Percentiles rank a stretch among this genome's conserved stretches.
phyloP scores from a whole-genome alignment of 2,113 vertebrate genomes.

The Paraplagusia blochii region DNA sequence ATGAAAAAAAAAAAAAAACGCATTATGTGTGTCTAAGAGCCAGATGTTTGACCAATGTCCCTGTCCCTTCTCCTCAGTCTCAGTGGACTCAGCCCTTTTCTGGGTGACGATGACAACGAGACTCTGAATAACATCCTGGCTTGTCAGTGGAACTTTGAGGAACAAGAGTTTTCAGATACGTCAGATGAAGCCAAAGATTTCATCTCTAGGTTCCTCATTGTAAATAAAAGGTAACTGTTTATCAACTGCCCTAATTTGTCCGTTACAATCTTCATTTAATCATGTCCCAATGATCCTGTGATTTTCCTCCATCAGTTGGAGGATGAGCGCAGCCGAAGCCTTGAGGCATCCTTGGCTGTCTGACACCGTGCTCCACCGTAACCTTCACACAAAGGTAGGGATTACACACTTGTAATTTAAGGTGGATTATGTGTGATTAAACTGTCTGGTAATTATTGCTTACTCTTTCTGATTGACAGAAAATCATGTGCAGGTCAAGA shows the following conservation, averaged over 20 bases:
- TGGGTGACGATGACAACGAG: conserved; percentile 89
- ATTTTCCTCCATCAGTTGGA: conserved; percentile 81
- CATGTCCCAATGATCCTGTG: conserved; percentile 7
- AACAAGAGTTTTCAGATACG: conserved; percentile 84
- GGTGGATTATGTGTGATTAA: background rate
- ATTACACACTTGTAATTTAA: background rate
- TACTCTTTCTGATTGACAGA: conserved; percentile 50
- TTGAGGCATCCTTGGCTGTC: conserved; percentile 93
- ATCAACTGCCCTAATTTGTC: too few species aligned
- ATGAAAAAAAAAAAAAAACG: too few species aligned
- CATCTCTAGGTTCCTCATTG: conserved; percentile 88
- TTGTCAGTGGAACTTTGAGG: conserved; percentile 91
- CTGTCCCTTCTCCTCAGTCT: conserved; percentile 73
- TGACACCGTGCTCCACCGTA: conserved; percentile 82
- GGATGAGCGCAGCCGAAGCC: conserved; percentile 90
- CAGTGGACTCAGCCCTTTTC: conserved; percentile 93
- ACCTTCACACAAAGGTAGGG: conserved; percentile 80
- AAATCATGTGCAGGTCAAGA: conserved; percentile 77
- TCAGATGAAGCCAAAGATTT: conserved; percentile 93
- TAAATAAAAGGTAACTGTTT: conserved; percentile 85
- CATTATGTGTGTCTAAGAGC: too few species aligned
- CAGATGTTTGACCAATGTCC: background rate
- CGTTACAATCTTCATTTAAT: too few species aligned
- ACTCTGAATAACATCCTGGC: conserved; percentile 93
- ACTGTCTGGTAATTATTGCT: background rate